Base-by-base conservation (phyloP, 2,888 invertebrate genomes). In the Limnephilus lunatus region DNA sequence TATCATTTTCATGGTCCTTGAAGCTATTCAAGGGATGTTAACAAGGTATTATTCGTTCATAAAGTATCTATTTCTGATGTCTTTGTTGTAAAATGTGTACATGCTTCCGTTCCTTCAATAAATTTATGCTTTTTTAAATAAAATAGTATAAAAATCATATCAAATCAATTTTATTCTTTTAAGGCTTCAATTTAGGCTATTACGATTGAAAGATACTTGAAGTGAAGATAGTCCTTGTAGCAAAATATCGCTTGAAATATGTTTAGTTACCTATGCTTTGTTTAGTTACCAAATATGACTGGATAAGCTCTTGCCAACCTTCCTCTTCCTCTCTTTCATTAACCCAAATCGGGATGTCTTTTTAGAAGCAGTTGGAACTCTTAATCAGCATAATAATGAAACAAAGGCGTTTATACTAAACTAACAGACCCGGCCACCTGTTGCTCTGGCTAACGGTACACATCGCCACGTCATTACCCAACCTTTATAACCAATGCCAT, bases 1-100 rank as follows among this genome's bases (percentile, higher is more conserved):
- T 87, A 88, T 68, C 31, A 88, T 68, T 88, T 88, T 68, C 68
- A n/a, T 12, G 39, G 48, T n/a, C 44, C 32, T 85, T 85, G 82
- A 31, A 83, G 35, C 9, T 31, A 82, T 82, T 82, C 31, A 4
- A 68, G 82, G 82, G 82, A 82, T 82, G 31, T 32, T 82, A 82
- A 32, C 14, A 68, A 82, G 19, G 32, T 82, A 82, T 82, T 82
- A 82, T 82, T 35, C 44, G 15, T 86, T 39, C 44, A 86, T 86
- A 44, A 86, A 86, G 44, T 32, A 31, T 82, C 31, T 82, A 32
- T 82, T 82, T 82, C 32, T 14, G 44, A 12, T 39, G 44, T 35
- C 44, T 44, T 39, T 39, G 44, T 85, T 39, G 85, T 39, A 39
- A 85, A 39, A 85, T 82, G 31, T 82, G 83, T 82, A 68, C 19